A percentile compares a stretch with the other conserved stretches of the same genome.
phyloP scores from a whole-genome alignment of 2,113 vertebrate species.

The Amphilophus citrinellus region DNA sequence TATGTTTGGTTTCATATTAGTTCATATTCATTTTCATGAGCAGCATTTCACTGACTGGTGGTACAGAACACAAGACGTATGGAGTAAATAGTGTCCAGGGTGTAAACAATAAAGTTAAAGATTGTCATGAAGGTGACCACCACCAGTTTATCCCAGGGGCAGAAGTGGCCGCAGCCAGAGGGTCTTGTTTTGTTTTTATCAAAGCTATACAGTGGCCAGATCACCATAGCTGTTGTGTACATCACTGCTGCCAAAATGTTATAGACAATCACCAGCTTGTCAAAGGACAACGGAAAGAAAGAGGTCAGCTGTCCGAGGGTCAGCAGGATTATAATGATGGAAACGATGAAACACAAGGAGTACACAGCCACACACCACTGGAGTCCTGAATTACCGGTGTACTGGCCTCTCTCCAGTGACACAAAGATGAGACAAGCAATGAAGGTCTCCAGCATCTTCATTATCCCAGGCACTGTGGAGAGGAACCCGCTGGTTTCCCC shows the following conservation, averaged over 20 bases:
- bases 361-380: constrained; percentile 89
- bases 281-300: constrained; percentile 76
- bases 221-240: constrained; percentile 82
- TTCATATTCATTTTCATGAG: not conserved
- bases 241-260: constrained; percentile 82
- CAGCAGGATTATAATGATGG: constrained; percentile 83
- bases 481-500: constrained; percentile 87
- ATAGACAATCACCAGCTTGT: constrained; percentile 80
- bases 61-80: constrained; percentile 81
- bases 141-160: constrained; percentile 75
- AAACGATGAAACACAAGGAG: constrained; percentile 87
- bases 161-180: rapidly evolving
- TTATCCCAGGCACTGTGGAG: constrained; percentile 85
- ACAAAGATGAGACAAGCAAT: constrained; percentile 88
- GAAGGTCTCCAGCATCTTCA: constrained; percentile 89
- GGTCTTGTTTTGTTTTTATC: rapidly evolving
- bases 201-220: constrained; percentile 89
- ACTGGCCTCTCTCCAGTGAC: constrained; percentile 58
- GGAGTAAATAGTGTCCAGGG: constrained; percentile 84
- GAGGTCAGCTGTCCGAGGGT: constrained; percentile 75
- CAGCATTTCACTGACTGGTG: constrained; percentile 22
- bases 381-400: not conserved
- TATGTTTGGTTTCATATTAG: not conserved
- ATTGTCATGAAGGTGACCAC: constrained; percentile 86
- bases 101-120: constrained; percentile 86